These are phyloP conservation scores for Caenorhabditis briggsae DNA, from an alignment of 1,140 invertebrate genomes.

Conservation along the genomic window DNA sequence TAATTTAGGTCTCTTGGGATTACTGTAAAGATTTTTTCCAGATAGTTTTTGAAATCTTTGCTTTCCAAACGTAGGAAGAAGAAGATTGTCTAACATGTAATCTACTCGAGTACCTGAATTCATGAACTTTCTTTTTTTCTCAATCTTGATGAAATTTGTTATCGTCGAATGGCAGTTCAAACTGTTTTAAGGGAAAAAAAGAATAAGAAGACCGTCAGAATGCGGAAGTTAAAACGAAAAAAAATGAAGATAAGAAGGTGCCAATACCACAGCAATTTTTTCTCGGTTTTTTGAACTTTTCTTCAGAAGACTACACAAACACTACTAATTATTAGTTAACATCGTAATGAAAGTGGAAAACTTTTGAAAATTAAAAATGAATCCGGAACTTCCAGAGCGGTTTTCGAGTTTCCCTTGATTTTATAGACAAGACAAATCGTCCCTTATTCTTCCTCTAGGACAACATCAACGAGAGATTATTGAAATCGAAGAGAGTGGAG, in stretches of 20 bases:
- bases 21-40: too few relatives aligned
- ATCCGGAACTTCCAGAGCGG: too few relatives aligned
- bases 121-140: too few relatives aligned
- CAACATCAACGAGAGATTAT: background rate
- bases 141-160: too few relatives aligned
- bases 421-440: slow-evolving; percentile 34
- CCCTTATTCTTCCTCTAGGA: background rate
- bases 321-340: background rate
- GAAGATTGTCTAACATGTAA: too few relatives aligned
- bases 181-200: background rate
- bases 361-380: background rate
- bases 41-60: too few relatives aligned
- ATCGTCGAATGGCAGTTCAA: too few relatives aligned
- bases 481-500: background rate
- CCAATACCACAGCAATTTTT: background rate
- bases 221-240: slow-evolving; percentile 7
- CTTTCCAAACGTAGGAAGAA: too few relatives aligned
- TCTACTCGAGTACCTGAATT: too few relatives aligned
- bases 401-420: background rate
- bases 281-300: slow-evolving; percentile 33
- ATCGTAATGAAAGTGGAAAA: background rate
- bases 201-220: background rate
- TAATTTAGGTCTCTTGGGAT: background rate
- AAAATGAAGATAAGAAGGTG: slow-evolving; percentile 11
- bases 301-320: too few relatives aligned